Evolutionary conservation across 2,113 vertebrate genomes (phyloP).

Genomic region (Vicugna pacos): DNA sequence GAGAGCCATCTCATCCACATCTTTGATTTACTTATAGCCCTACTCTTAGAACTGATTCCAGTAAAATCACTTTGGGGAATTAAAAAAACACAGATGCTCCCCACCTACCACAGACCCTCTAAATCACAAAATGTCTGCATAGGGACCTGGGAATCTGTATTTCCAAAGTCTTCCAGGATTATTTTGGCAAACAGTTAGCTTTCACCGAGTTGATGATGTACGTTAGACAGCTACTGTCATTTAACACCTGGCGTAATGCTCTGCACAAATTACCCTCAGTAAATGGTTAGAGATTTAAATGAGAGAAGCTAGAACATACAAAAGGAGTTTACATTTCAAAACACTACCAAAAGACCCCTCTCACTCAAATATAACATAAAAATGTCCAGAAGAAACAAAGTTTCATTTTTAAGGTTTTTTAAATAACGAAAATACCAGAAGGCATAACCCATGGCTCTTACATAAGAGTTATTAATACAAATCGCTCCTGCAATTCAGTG

Average conservation of each 20-base stretch:
- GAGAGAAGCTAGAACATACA: background rate
- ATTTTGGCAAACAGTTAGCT: background rate
- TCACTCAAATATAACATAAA: background rate
- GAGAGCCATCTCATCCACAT: background rate
- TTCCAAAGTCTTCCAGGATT: conserved; percentile 15
- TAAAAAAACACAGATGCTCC: background rate
- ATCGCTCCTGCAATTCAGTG: conserved; percentile 17
- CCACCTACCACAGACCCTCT: background rate
- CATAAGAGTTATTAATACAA: background rate
- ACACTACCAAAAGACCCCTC: background rate
- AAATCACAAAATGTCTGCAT: background rate
- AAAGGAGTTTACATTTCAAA: conserved; percentile 25
- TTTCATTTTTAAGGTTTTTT: conserved; percentile 10
- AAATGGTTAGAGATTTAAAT: conserved; percentile 43
- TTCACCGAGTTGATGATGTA: background rate
- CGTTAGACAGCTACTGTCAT: background rate
- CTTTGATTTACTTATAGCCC: background rate
- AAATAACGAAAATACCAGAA: background rate
- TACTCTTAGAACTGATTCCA: background rate
- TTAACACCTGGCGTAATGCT: background rate
- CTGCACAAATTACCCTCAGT: background rate
- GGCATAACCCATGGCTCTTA: background rate
- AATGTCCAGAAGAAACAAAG: background rate
- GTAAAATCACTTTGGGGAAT: background rate
- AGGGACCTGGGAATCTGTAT: background rate